Percentiles rank a stretch among this genome's conserved stretches.
phyloP scores from a whole-genome alignment of 2,888 invertebrate species.

The Cephus nigrinus region DNA sequence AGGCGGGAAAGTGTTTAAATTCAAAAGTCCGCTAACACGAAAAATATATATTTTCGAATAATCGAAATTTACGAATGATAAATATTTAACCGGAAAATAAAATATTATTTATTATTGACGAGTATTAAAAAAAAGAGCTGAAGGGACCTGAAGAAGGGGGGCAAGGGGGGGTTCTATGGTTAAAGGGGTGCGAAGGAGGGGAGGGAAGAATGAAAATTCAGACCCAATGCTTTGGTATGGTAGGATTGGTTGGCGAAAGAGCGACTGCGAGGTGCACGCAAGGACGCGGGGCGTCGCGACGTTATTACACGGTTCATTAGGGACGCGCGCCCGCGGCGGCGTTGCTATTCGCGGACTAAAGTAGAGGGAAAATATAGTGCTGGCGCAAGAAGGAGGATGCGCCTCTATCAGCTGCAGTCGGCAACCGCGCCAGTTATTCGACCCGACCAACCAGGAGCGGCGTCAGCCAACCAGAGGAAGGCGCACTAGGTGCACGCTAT shows the following conservation, averaged over 20 bases:
- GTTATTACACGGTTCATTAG: conserved; percentile 63
- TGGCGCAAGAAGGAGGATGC: conserved; percentile 42
- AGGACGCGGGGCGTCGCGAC: conserved; percentile 44
- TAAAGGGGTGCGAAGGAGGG: conserved; percentile 16
- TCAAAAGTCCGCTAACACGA: not conserved
- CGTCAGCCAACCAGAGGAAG: conserved; percentile 27
- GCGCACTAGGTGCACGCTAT: conserved; percentile 12
- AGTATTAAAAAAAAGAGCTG: not conserved
- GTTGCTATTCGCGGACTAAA: conserved; percentile 16
- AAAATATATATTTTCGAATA: not conserved
- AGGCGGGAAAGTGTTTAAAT: not conserved
- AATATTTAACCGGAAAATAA: not conserved
- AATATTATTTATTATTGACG: not conserved
- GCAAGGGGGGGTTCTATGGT: conserved; percentile 19
- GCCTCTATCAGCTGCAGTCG: conserved; percentile 47
- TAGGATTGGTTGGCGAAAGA: not conserved
- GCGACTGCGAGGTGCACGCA: not conserved
- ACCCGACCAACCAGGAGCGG: conserved; percentile 51
- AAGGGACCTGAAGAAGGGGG: not conserved
- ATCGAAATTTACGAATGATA: not conserved
- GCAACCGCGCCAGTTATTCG: conserved; percentile 40
- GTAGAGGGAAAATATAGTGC: conserved; percentile 1
- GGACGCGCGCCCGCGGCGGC: conserved; percentile 26
- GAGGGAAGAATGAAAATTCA: conserved; percentile 4
- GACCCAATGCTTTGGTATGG: not conserved